Percentiles rank a stretch among this genome's conserved stretches.
These are phyloP conservation scores for Araneus ventricosus DNA, from an alignment of 1,140 invertebrate genomes.

Conservation along the genomic window DNA sequence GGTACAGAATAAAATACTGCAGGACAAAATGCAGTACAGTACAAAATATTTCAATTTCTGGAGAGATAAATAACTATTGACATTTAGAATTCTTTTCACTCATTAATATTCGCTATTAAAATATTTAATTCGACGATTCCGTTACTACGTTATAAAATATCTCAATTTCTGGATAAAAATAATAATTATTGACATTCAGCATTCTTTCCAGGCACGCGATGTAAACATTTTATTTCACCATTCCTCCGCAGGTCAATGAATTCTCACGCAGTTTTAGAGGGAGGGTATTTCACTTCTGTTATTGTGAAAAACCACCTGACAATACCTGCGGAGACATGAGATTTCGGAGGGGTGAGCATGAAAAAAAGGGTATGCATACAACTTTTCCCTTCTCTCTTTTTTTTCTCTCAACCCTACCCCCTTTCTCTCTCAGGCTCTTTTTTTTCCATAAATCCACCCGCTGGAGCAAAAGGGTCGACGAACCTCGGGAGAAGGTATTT, in stretches of 20 bases:
- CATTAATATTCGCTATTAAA: no score
- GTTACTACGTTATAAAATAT: no score
- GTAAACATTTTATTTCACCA: neutral
- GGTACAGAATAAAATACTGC: no score
- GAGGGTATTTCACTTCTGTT: neutral
- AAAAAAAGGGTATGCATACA: neutral
- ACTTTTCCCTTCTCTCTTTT: conserved; percentile 32
- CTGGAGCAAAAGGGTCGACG: conserved; percentile 48
- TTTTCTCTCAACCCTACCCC: neutral
- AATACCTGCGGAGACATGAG: neutral
- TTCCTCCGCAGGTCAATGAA: conserved; percentile 38
- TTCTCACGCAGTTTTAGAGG: conserved; percentile 50
- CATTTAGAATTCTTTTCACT: no score
- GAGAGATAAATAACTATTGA: no score
- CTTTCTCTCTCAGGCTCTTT: neutral
- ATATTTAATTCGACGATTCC: no score
- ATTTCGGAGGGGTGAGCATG: neutral
- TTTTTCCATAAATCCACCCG: conserved; percentile 17
- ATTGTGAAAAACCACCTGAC: neutral
- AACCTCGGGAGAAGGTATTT: conserved; percentile 37
- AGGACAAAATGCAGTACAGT: no score
- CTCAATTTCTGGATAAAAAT: no score
- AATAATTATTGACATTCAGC: no score
- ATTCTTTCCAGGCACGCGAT: neutral
- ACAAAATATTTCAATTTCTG: no score